phyloP scores from a whole-genome alignment of 2,113 vertebrate genomes.

The Pithys albifrons region DNA sequence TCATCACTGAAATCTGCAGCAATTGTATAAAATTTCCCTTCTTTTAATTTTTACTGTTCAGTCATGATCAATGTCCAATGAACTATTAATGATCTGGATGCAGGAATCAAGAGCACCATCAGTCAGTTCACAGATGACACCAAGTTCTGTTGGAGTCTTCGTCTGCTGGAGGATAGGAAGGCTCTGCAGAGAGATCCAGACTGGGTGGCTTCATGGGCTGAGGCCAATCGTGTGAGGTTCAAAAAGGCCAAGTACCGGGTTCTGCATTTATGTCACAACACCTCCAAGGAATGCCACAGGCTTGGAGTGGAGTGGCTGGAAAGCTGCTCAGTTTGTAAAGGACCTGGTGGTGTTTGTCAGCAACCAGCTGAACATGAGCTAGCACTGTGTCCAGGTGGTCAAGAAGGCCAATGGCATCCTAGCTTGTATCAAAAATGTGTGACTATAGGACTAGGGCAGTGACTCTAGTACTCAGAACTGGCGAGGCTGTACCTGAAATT shows the following conservation, averaged over 20 bases:
- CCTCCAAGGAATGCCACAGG: background rate
- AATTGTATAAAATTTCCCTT: background rate
- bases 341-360: too few relatives aligned
- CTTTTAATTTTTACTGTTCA: background rate
- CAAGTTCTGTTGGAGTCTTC: background rate
- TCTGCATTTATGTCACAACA: background rate
- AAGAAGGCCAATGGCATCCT: too few relatives aligned
- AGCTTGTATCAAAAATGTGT: too few relatives aligned
- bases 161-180: background rate
- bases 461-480: too few relatives aligned
- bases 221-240: background rate
- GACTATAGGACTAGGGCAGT: too few relatives aligned
- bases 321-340: too few relatives aligned
- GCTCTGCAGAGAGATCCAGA: background rate
- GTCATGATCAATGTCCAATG: rapidly evolving
- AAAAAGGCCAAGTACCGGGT: rapidly evolving
- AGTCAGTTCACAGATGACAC: background rate
- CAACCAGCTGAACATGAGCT: too few relatives aligned
- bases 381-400: too few relatives aligned
- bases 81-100: background rate
- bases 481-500: too few relatives aligned
- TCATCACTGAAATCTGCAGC: background rate
- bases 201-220: background rate
- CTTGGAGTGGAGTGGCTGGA: background rate
- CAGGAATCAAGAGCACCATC: background rate